Conservation (phyloP, 2,797 vertebrate genomes). For the Adrianichthys oophorus region DNA sequence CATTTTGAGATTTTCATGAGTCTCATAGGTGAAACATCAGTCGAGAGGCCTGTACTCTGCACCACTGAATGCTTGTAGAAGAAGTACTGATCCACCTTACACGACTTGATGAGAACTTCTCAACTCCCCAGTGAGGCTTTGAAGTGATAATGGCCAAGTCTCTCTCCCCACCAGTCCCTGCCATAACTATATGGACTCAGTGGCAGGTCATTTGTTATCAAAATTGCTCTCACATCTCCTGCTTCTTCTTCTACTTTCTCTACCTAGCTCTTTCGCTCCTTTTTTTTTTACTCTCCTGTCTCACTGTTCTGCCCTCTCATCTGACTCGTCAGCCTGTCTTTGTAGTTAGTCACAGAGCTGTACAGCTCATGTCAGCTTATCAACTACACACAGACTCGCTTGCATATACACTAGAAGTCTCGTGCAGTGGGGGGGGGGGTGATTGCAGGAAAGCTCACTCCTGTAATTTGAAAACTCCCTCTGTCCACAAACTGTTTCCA, state of each 20-base stretch:
- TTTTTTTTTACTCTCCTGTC: not conserved
- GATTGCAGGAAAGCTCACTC: conserved; percentile 11
- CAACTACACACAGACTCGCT: conserved; percentile 13
- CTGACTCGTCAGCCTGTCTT: conserved; percentile 36
- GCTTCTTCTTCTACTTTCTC: conserved; percentile 8
- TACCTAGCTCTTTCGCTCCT: conserved; percentile 13
- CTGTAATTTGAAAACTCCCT: conserved; percentile 6
- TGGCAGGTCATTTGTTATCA: conserved; percentile 67
- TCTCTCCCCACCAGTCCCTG: conserved; percentile 23
- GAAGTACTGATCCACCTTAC: conserved; percentile 24
- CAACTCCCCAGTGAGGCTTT: conserved; percentile 45
- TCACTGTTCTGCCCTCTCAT: conserved; percentile 25
- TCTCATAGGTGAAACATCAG: conserved; percentile 4
- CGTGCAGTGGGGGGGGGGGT: not conserved
- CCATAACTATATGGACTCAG: conserved; percentile 38
- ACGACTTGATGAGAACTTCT: conserved; percentile 37
- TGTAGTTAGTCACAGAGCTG: conserved; percentile 39
- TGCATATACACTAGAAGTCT: conserved; percentile 6
- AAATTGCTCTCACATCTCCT: conserved; percentile 54
- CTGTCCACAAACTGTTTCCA: conserved; percentile 5
- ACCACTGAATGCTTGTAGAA: conserved; percentile 4
- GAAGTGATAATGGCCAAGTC: conserved; percentile 59
- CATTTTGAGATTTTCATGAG: not conserved
- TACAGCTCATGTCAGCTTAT: conserved; percentile 45
- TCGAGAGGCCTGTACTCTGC: not conserved